A percentile compares a stretch with the other conserved stretches of the same genome.
These are phyloP conservation scores for Eulemur coronatus DNA, from an alignment of 2,797 vertebrate species.

Conservation along the genomic window DNA sequence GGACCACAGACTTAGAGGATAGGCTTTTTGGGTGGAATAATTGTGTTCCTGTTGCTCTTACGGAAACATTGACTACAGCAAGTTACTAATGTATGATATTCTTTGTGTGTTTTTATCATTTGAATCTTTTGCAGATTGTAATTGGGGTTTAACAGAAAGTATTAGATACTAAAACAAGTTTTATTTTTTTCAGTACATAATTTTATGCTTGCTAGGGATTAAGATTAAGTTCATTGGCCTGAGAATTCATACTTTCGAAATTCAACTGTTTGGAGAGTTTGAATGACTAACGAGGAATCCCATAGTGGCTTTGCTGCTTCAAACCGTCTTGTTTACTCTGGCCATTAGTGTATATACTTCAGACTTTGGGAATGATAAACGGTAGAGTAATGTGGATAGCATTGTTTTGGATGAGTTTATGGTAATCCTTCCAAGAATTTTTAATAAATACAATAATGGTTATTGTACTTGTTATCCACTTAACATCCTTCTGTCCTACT, in stretches of 20 bases:
- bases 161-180: slow-evolving; percentile 30
- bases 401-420: background rate
- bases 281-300: slow-evolving; percentile 10
- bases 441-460: background rate
- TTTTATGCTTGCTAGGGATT: background rate
- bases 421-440: background rate
- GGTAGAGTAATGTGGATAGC: background rate
- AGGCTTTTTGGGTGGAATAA: background rate
- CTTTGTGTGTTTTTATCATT: background rate
- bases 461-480: background rate
- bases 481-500: background rate
- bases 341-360: background rate
- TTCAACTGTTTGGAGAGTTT: slow-evolving; percentile 20
- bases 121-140: background rate
- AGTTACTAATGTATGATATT: background rate
- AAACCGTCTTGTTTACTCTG: background rate
- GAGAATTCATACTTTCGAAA: slow-evolving; percentile 35
- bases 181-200: background rate
- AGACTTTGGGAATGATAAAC: background rate
- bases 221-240: background rate
- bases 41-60: background rate
- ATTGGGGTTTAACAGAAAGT: background rate
- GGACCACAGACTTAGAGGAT: background rate
- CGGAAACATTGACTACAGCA: background rate
- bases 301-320: slow-evolving; percentile 18